phyloP scores from a whole-genome alignment of 2,888 invertebrate species.

The Synanthedon tipuliformis region DNA sequence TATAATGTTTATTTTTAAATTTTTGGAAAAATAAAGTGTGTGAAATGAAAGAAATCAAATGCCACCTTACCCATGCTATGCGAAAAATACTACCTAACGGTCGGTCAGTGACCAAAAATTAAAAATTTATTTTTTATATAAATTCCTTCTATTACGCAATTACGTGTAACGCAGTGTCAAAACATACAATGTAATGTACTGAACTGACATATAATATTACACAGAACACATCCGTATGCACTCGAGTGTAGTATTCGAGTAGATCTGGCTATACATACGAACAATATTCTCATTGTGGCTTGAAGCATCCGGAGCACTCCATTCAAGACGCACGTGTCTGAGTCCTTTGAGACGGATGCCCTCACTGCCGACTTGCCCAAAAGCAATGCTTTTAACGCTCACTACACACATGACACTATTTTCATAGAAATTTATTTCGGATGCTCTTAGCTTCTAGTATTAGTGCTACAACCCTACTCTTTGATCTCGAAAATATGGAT shows the following conservation, averaged over 20 bases:
- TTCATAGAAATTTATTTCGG: too few species aligned
- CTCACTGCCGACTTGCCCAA: background rate
- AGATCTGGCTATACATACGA: background rate
- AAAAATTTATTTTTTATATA: too few species aligned
- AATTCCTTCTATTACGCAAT: background rate
- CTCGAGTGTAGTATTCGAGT: background rate
- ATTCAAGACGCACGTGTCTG: conserved; percentile 58
- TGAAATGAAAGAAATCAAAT: too few species aligned
- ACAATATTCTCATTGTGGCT: conserved; percentile 28
- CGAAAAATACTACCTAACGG: too few species aligned
- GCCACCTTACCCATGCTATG: too few species aligned
- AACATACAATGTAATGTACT: conserved; percentile 3
- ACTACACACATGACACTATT: too few species aligned
- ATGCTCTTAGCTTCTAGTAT: too few species aligned
- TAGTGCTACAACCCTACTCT: too few species aligned
- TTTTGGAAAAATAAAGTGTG: too few species aligned
- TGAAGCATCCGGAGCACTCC: conserved; percentile 47
- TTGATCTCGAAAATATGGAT: too few species aligned
- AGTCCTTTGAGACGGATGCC: conserved; percentile 46
- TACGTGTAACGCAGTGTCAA: conserved; percentile 8
- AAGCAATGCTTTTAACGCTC: background rate
- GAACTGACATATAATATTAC: conserved; percentile 2
- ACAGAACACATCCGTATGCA: conserved; percentile 1
- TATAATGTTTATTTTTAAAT: too few species aligned
- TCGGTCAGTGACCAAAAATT: too few species aligned